These are phyloP conservation scores for Porites rus DNA, from an alignment of 92 coral and sea anemone genomes.

Conservation along the genomic window DNA sequence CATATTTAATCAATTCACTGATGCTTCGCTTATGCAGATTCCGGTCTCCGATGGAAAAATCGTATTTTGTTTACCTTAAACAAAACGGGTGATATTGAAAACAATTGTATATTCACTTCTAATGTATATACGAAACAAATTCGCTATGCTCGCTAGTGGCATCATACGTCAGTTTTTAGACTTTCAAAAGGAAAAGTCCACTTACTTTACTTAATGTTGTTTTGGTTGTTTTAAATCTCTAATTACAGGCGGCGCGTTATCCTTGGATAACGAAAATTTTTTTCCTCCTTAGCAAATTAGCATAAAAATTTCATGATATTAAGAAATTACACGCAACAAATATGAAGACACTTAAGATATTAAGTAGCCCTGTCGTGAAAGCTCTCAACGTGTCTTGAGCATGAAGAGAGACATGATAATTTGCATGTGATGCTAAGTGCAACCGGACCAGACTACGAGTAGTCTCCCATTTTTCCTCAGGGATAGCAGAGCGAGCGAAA, in stretches of 20 bases:
- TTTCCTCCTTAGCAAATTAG: neutral
- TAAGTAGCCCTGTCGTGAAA: neutral
- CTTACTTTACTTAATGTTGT: neutral
- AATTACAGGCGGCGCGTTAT: neutral
- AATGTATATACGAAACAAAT: neutral
- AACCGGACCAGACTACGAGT: too few species aligned
- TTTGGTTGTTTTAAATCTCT: neutral
- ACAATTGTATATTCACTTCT: neutral
- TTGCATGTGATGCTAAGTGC: too few species aligned
- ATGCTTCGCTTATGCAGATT: too few species aligned
- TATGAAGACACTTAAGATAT: neutral
- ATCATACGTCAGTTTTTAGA: neutral
- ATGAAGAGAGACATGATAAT: too few species aligned
- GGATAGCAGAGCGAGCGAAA: too few species aligned
- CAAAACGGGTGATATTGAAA: conserved; percentile 17
- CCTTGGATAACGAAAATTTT: neutral
- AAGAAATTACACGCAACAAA: neutral
- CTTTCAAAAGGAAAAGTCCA: neutral
- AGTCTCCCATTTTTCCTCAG: too few species aligned
- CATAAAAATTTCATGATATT: conserved; percentile 3
- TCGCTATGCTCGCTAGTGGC: neutral
- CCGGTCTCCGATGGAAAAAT: neutral
- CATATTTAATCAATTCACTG: neutral
- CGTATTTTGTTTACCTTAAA: conserved; percentile 12
- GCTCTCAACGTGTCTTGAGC: too few species aligned